phyloP scores from a whole-genome alignment of 2,797 vertebrate species.

The Caiman crocodilus region DNA sequence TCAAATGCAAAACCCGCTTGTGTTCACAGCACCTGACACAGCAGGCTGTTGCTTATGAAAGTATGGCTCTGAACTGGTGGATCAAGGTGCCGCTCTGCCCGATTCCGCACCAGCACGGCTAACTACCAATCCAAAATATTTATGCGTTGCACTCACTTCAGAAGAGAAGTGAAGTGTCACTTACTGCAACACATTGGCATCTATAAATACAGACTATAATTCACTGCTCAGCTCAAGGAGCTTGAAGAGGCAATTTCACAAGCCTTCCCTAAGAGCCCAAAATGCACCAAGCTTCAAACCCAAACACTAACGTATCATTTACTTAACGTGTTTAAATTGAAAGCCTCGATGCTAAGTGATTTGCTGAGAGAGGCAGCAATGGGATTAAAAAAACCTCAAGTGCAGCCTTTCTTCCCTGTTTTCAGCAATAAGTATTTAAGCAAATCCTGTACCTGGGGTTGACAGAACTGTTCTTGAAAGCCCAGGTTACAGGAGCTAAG shows the following conservation, averaged over 20 bases:
- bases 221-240: neutral
- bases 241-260: neutral
- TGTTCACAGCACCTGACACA: no score
- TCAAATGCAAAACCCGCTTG: no score
- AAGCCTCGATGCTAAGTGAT: neutral
- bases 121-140: no score
- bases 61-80: no score
- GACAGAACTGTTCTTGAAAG: no score
- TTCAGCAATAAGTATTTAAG: neutral
- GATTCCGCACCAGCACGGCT: no score
- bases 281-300: neutral
- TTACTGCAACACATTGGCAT: neutral
- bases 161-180: neutral
- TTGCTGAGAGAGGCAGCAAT: neutral
- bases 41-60: no score
- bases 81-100: no score
- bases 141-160: no score
- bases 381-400: rapidly evolving
- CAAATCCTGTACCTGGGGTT: neutral
- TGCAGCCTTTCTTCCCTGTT: neutral
- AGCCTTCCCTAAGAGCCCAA: neutral
- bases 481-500: rapidly evolving
- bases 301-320: neutral
- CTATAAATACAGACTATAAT: neutral
- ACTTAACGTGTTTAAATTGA: neutral